Conservation (phyloP, 2,888 invertebrate species). For the Amiota minor region DNA sequence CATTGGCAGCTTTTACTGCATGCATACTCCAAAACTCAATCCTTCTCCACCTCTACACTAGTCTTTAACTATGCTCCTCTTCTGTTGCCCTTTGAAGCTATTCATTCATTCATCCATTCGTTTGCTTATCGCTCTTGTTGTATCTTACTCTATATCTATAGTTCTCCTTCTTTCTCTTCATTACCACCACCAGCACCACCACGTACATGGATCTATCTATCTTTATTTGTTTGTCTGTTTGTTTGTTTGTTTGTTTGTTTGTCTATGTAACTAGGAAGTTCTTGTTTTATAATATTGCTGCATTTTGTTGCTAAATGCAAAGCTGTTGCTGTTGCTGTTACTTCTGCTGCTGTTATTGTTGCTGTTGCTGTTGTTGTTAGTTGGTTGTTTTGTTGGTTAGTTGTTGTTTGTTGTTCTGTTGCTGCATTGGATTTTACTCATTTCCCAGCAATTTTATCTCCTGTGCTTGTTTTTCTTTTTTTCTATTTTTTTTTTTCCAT, state of each 20-base stretch:
- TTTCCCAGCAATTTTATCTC: too few relatives aligned
- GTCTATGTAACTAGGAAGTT: conserved; percentile 27
- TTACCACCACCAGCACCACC: too few relatives aligned
- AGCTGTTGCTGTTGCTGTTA: neutral
- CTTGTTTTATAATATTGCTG: conserved; percentile 17
- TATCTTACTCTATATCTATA: conserved; percentile 8
- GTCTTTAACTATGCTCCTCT: conserved; percentile 23
- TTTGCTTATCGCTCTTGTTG: conserved; percentile 1
- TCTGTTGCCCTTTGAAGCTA: conserved; percentile 52
- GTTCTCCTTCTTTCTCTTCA: neutral
- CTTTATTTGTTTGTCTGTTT: neutral
- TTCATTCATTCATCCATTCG: conserved; percentile 50
- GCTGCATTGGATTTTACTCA: conserved; percentile 26
- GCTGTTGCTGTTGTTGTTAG: neutral
- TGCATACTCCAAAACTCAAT: conserved; percentile 10
- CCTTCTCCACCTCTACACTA: neutral
- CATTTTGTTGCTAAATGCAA: conserved; percentile 24
- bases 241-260: conserved; percentile 10
- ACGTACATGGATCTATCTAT: neutral
- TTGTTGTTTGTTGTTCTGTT: neutral
- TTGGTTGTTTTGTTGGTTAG: conserved; percentile 56
- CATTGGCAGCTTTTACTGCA: neutral
- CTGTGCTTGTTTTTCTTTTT: neutral
- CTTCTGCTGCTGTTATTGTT: neutral
- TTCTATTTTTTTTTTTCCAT: neutral